These are phyloP conservation scores for Scaptomyza hsui DNA, from an alignment of 1,140 invertebrate genomes.

Conservation along the genomic window DNA sequence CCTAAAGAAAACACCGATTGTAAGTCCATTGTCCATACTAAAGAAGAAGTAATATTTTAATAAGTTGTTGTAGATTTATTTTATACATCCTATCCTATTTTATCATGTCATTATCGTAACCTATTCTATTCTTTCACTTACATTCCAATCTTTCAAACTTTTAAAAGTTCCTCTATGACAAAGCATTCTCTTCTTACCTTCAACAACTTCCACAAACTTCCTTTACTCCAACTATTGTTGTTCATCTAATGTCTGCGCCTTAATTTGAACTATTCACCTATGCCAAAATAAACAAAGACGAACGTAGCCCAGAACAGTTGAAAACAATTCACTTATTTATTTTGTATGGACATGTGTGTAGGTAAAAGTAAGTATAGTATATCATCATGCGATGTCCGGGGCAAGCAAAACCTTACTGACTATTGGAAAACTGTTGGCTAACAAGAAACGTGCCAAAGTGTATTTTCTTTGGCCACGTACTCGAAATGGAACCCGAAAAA, in stretches of 20 bases:
- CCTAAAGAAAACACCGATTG: too few relatives aligned
- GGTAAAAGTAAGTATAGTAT: slow-evolving; percentile 47
- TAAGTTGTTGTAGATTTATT: too few relatives aligned
- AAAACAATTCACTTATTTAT: slow-evolving; percentile 28
- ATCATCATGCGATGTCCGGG: slow-evolving; percentile 56
- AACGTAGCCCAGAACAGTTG: slow-evolving; percentile 32
- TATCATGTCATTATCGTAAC: too few relatives aligned
- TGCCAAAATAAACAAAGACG: slow-evolving; percentile 64
- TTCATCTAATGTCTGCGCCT: slow-evolving; percentile 37
- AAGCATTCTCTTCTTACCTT: too few relatives aligned
- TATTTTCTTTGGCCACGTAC: slow-evolving; percentile 78
- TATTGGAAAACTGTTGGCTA: slow-evolving; percentile 62
- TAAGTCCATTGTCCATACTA: too few relatives aligned
- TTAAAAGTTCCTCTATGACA: too few relatives aligned
- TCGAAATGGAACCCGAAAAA: slow-evolving; percentile 62
- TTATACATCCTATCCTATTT: too few relatives aligned
- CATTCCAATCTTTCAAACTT: too few relatives aligned
- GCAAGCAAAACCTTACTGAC: not conserved
- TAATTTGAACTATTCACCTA: slow-evolving; percentile 63
- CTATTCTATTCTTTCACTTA: too few relatives aligned
- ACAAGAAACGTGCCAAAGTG: slow-evolving; percentile 81
- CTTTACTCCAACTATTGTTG: slow-evolving; percentile 11
- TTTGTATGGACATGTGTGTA: slow-evolving; percentile 16
- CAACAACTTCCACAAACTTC: not conserved
- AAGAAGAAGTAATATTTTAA: too few relatives aligned